Percentiles rank a stretch among this genome's conserved stretches.
phyloP scores from a whole-genome alignment of 2,888 invertebrate species.

The Penaeus monodon region DNA sequence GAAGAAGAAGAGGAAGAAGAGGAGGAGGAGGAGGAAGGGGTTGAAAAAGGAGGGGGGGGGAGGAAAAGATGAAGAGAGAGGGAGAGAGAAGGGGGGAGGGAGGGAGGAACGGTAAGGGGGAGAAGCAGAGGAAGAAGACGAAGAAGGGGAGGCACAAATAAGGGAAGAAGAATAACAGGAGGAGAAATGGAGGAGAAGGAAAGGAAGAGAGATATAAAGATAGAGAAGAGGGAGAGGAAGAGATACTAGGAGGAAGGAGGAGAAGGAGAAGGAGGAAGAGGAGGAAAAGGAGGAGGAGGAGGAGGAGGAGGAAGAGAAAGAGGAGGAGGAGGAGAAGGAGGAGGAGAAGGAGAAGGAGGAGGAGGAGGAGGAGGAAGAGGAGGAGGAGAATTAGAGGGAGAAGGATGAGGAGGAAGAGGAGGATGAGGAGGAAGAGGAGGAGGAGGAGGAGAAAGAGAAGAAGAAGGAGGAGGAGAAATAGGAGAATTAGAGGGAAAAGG shows the following conservation, averaged over 20 bases:
- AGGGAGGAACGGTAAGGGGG: too few species aligned
- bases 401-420: neutral
- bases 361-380: neutral
- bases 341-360: neutral
- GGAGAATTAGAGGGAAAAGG: neutral
- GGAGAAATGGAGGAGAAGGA: too few species aligned
- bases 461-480: neutral
- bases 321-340: neutral
- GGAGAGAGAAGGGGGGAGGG: too few species aligned
- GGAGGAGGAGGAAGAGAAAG: neutral
- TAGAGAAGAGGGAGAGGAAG: neutral
- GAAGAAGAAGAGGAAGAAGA: too few species aligned
- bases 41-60: too few species aligned
- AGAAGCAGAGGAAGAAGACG: too few species aligned
- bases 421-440: too few species aligned
- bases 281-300: neutral
- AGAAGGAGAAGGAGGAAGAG: neutral
- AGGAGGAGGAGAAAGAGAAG: neutral
- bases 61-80: too few species aligned
- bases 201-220: neutral
- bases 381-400: neutral
- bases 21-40: too few species aligned
- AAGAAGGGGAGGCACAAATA: too few species aligned
- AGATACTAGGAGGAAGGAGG: neutral
- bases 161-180: too few species aligned